Evolutionary conservation across 2,797 vertebrate species (phyloP).

Genomic region (Molossus molossus): DNA sequence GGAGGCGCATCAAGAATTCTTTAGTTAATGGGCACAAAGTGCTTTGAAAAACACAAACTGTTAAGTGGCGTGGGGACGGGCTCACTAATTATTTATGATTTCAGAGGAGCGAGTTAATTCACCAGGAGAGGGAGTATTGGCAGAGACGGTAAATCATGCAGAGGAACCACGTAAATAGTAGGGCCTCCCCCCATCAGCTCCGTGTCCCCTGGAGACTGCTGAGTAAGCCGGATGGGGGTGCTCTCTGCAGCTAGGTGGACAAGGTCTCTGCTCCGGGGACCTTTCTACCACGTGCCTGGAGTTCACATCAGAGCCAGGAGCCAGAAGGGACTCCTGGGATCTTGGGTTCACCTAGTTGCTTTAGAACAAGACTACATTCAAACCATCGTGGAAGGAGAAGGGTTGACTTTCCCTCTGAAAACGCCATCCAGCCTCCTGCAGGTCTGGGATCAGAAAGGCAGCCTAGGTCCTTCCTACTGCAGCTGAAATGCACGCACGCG

Average conservation of each 20-base stretch:
- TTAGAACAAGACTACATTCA: not conserved
- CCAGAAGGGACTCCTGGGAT: not conserved
- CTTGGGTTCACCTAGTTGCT: not conserved
- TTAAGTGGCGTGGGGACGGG: slow-evolving; percentile 72
- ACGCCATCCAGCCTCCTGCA: not conserved
- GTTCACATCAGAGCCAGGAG: not conserved
- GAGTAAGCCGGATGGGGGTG: not conserved
- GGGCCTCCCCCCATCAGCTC: not conserved
- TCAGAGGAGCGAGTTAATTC: slow-evolving; percentile 78
- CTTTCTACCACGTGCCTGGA: not conserved
- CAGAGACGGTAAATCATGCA: slow-evolving; percentile 14
- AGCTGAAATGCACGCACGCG: not conserved
- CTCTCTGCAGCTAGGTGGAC: not conserved
- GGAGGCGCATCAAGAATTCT: slow-evolving; percentile 67
- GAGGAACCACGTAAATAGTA: not conserved
- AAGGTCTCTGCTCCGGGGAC: not conserved
- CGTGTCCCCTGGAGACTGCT: not conserved
- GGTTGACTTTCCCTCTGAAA: not conserved
- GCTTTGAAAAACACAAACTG: slow-evolving; percentile 82
- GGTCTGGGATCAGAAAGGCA: not conserved
- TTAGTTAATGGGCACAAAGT: slow-evolving; percentile 84
- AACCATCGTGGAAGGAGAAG: not conserved
- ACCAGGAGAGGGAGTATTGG: slow-evolving; percentile 52
- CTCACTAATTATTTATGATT: slow-evolving; percentile 85
- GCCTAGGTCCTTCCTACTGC: not conserved